Evolutionary conservation across 2,113 vertebrate genomes (phyloP).

Genomic region (Indicator indicator): DNA sequence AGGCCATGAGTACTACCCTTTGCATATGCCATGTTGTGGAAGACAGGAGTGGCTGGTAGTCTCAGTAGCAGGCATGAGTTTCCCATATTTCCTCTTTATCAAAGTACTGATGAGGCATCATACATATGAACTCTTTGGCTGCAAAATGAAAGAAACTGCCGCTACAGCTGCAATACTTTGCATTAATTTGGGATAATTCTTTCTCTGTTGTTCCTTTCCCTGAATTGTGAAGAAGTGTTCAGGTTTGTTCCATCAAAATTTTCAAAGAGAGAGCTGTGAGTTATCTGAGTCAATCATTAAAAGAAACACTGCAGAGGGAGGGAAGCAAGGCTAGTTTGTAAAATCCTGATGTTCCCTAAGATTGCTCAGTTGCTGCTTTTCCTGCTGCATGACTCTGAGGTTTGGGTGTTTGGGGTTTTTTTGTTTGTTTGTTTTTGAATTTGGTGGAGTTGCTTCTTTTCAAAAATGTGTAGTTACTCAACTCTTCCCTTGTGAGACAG

Average conservation of each 20-base stretch:
- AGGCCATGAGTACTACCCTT: not conserved
- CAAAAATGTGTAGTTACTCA: not conserved
- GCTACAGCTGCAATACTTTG: not conserved
- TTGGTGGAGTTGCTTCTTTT: not conserved
- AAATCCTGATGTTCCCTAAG: not conserved
- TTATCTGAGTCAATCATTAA: not conserved
- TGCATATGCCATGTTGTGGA: not conserved
- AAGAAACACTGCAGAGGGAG: not conserved
- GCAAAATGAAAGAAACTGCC: not conserved
- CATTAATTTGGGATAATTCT: not conserved
- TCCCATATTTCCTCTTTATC: not conserved
- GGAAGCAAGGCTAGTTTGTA: not conserved
- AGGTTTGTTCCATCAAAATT: not conserved
- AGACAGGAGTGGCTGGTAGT: not conserved
- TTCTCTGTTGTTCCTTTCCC: not conserved
- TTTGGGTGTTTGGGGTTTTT: too few species aligned
- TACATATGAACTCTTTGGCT: not conserved
- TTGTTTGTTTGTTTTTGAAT: not conserved
- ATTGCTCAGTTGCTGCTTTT: not conserved
- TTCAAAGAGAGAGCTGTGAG: not conserved
- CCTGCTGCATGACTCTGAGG: not conserved
- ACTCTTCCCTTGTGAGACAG: not conserved
- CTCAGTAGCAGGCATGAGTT: not conserved
- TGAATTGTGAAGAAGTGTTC: not conserved
- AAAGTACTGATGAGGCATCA: not conserved